Conservation (phyloP, 2,888 invertebrate genomes). For the Rhagonycha lutea region DNA sequence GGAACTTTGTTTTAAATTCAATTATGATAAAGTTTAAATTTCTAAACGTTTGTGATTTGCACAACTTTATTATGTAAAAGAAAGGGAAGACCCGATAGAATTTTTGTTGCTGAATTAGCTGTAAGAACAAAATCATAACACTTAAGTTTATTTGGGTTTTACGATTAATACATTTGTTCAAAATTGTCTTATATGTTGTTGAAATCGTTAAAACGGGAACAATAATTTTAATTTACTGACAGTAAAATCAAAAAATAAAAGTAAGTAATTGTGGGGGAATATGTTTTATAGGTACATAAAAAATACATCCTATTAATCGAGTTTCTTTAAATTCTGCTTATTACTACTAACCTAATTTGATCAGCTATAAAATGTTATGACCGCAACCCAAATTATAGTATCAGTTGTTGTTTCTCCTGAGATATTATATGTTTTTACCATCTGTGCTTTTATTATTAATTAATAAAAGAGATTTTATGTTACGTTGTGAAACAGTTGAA, state of each 20-base stretch:
- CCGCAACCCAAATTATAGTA: not conserved
- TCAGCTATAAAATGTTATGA: conserved; percentile 11
- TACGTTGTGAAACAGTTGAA: too few relatives aligned
- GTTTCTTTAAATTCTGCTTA: conserved; percentile 4
- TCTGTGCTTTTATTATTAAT: not conserved
- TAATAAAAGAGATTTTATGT: not conserved
- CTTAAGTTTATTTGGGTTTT: not conserved
- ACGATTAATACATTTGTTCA: not conserved
- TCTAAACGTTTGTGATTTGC: not conserved
- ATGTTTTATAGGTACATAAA: conserved; percentile 13
- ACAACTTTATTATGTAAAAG: not conserved
- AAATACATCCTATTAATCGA: conserved; percentile 15
- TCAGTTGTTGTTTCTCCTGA: not conserved
- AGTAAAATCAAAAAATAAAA: conserved; percentile 14
- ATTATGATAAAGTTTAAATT: not conserved
- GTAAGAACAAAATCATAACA: not conserved
- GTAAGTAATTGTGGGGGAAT: conserved; percentile 6
- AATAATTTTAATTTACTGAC: conserved; percentile 3
- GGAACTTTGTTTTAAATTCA: not conserved
- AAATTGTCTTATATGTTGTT: not conserved
- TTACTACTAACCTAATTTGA: conserved; percentile 9
- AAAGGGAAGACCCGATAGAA: too few relatives aligned
- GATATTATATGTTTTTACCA: not conserved
- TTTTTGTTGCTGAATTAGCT: not conserved
- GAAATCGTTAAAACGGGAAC: not conserved